Percentiles rank a stretch among this genome's conserved stretches.
These are phyloP conservation scores for Bryconaethiops microstoma DNA, from an alignment of 2,797 vertebrate species.

Conservation along the genomic window DNA sequence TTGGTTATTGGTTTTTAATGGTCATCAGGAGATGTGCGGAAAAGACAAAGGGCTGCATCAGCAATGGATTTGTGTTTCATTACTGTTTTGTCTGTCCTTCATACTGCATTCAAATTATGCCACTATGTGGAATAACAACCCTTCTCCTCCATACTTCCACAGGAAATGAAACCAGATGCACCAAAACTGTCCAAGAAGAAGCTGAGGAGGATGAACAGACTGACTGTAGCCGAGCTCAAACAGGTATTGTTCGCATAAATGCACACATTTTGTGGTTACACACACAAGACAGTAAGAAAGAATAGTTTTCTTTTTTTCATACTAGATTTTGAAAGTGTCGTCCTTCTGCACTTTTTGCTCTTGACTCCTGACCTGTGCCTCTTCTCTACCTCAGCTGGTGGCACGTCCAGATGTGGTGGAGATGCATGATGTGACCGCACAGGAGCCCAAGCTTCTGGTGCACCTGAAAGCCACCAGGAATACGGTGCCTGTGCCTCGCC, in stretches of 20 bases:
- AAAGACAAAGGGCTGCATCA: neutral
- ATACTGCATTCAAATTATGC: neutral
- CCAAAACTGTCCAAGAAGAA: slow-evolving; percentile 97
- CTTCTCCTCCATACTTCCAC: neutral
- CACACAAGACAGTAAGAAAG: neutral
- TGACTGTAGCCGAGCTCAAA: slow-evolving; percentile 95
- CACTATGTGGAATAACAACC: neutral
- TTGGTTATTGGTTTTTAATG: neutral
- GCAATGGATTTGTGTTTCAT: neutral
- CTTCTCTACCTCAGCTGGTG: slow-evolving; percentile 77
- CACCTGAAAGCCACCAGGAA: slow-evolving; percentile 95
- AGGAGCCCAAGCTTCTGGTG: slow-evolving; percentile 93
- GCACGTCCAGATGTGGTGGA: slow-evolving; percentile 93
- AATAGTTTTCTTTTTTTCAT: neutral
- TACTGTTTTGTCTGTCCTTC: too few species aligned
- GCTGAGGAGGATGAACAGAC: slow-evolving; percentile 90
- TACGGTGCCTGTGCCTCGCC: slow-evolving; percentile 91
- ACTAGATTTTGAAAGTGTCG: too few species aligned
- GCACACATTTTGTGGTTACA: neutral
- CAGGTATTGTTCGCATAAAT: slow-evolving; percentile 76
- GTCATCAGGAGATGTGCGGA: neutral
- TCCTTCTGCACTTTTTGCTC: neutral
- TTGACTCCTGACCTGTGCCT: neutral
- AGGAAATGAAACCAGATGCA: slow-evolving; percentile 85
- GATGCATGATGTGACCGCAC: slow-evolving; percentile 95